phyloP scores from a whole-genome alignment of 2,113 vertebrate genomes.

The Ctenomys sociabilis region DNA sequence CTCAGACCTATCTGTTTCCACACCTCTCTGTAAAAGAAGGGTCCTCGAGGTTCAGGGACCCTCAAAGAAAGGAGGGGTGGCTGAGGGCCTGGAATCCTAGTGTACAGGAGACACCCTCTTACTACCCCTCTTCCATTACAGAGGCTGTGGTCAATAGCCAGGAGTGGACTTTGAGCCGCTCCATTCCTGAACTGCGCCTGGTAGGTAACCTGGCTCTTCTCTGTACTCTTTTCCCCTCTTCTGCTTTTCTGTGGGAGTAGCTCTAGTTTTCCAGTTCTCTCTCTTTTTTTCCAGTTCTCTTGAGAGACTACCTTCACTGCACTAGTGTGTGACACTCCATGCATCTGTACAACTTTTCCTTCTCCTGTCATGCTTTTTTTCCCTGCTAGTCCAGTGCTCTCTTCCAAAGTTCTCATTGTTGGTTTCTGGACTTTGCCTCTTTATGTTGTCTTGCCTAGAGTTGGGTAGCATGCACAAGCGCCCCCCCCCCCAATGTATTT shows the following conservation, averaged over 20 bases:
- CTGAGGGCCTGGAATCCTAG: neutral
- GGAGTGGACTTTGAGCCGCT: slow-evolving; percentile 95
- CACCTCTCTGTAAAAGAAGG: neutral
- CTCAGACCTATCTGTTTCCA: slow-evolving; percentile 5
- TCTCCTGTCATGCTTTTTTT: neutral
- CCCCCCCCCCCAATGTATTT: neutral
- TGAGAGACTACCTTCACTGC: neutral
- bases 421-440: neutral
- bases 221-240: neutral
- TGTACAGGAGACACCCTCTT: neutral
- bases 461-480: neutral
- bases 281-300: neutral
- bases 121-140: slow-evolving; percentile 77
- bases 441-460: slow-evolving; percentile 32
- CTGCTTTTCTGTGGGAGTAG: neutral
- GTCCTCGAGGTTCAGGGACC: neutral
- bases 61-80: neutral
- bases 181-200: slow-evolving; percentile 94
- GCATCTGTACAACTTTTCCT: slow-evolving; percentile 55
- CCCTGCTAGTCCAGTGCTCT: neutral
- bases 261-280: neutral
- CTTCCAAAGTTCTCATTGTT: slow-evolving; percentile 16
- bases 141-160: slow-evolving; percentile 96
- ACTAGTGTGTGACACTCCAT: neutral
- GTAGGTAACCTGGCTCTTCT: slow-evolving; percentile 84